Evolutionary conservation across 2,888 invertebrate genomes (phyloP).

Genomic region (Thera obeliscata): DNA sequence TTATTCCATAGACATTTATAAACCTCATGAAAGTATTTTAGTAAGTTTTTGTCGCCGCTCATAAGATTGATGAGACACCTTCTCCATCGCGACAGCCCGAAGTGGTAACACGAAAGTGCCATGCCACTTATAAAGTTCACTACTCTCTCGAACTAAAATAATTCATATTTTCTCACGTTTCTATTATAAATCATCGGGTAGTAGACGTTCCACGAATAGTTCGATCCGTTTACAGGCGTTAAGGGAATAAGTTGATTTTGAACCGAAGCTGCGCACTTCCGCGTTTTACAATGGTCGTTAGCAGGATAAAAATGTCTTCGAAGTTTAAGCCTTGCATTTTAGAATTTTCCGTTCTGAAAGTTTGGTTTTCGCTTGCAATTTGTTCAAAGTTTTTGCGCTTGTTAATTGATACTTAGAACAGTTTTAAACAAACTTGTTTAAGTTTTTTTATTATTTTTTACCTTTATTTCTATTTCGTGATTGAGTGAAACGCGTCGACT

Average conservation of each 20-base stretch:
- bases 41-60: slow-evolving; percentile 21
- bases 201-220: slow-evolving; percentile 75
- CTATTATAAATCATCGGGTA: slow-evolving; percentile 68
- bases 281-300: slow-evolving; percentile 46
- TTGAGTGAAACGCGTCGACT: too few species aligned
- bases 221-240: slow-evolving; percentile 67
- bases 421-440: too few species aligned
- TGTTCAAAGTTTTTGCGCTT: background rate
- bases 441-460: too few species aligned
- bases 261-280: slow-evolving; percentile 62
- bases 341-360: slow-evolving; percentile 6
- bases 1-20: background rate
- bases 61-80: slow-evolving; percentile 30
- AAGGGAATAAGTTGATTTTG: slow-evolving; percentile 68
- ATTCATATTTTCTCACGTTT: slow-evolving; percentile 70
- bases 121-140: slow-evolving; percentile 39
- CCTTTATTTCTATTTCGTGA: too few species aligned
- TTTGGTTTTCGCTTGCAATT: slow-evolving; percentile 8
- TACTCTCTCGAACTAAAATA: slow-evolving; percentile 47
- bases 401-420: too few species aligned
- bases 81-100: slow-evolving; percentile 23
- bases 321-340: slow-evolving; percentile 12
- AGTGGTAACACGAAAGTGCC: slow-evolving; percentile 24
- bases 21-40: slow-evolving; percentile 5
- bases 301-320: slow-evolving; percentile 18